A percentile compares a stretch with the other conserved stretches of the same genome.
Evolutionary conservation across 2,113 vertebrate species (phyloP).

Genomic region (Anarrhichthys ocellatus): DNA sequence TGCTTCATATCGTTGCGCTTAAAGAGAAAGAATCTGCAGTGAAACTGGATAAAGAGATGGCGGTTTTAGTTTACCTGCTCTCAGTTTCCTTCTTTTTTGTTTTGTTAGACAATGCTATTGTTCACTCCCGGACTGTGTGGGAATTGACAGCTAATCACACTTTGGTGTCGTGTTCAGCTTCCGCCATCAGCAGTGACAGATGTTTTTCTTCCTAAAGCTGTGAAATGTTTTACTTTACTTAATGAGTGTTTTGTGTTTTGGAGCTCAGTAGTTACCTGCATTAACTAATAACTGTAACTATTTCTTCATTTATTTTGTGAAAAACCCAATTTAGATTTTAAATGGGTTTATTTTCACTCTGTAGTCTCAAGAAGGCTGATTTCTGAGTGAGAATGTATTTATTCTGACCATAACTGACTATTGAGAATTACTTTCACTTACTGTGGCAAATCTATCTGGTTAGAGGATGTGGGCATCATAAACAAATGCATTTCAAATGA

Average conservation of each 20-base stretch:
- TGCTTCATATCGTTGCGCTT: neutral
- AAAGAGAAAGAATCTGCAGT: neutral
- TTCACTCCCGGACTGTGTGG: conserved; percentile 22
- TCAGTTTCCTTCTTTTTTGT: conserved; percentile 34
- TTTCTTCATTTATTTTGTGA: neutral
- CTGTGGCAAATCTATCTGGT: neutral
- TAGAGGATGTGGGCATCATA: neutral
- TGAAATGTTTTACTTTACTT: neutral
- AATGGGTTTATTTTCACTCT: neutral
- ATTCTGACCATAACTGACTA: neutral
- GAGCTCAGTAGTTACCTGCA: neutral
- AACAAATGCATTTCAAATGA: neutral
- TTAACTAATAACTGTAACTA: neutral
- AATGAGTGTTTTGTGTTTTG: neutral
- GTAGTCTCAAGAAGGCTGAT: neutral
- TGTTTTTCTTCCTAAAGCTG: neutral
- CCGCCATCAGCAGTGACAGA: neutral
- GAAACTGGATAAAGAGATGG: neutral
- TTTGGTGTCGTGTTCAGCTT: conserved; percentile 58
- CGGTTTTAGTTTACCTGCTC: conserved; percentile 13
- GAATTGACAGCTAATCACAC: conserved; percentile 16
- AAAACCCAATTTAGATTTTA: neutral
- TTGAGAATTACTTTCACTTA: neutral
- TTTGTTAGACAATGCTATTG: conserved; percentile 36
- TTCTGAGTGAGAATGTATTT: neutral